Conservation (phyloP, 2,113 vertebrate genomes). For the Lipophrys pholis region DNA sequence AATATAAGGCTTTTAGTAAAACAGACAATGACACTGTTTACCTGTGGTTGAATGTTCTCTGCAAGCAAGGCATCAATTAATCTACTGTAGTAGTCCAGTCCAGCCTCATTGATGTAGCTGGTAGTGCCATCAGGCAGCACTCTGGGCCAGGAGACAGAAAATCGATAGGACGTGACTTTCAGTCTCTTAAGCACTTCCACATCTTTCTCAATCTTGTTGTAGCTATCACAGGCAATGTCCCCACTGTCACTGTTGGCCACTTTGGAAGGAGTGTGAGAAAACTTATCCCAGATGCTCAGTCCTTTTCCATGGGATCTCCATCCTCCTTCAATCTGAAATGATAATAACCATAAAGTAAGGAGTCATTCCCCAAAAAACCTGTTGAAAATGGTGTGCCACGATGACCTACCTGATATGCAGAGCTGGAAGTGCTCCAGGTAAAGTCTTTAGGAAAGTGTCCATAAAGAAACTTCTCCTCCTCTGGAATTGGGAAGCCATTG, state of each 20-base stretch:
- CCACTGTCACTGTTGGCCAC: slow-evolving; percentile 85
- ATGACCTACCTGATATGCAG: slow-evolving; percentile 91
- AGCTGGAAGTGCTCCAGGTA: slow-evolving; percentile 90
- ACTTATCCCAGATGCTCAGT: slow-evolving; percentile 96
- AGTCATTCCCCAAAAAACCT: no score
- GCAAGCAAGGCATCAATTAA: slow-evolving; percentile 88
- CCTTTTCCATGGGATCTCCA: slow-evolving; percentile 97
- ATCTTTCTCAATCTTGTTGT: slow-evolving; percentile 90
- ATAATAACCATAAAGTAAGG: neutral
- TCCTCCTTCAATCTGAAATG: slow-evolving; percentile 91
- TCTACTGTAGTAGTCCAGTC: slow-evolving; percentile 89
- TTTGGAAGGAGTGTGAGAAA: slow-evolving; percentile 88
- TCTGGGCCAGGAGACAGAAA: slow-evolving; percentile 95
- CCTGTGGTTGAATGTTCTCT: slow-evolving; percentile 91
- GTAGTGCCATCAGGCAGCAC: slow-evolving; percentile 93
- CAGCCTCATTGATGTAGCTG: slow-evolving; percentile 85
- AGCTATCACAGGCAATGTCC: slow-evolving; percentile 95
- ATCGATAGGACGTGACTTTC: slow-evolving; percentile 91
- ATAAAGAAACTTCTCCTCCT: slow-evolving; percentile 86
- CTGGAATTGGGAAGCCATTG: slow-evolving; percentile 87
- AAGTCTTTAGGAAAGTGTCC: slow-evolving; percentile 89
- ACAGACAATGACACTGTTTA: slow-evolving; percentile 61
- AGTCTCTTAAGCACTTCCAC: slow-evolving; percentile 87
- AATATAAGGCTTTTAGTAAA: no score
- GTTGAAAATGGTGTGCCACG: no score